Evolutionary conservation across 1,140 invertebrate genomes (phyloP), one percentile per base, ranked within the genome.

Genomic region (Formica exsecta): DNA sequence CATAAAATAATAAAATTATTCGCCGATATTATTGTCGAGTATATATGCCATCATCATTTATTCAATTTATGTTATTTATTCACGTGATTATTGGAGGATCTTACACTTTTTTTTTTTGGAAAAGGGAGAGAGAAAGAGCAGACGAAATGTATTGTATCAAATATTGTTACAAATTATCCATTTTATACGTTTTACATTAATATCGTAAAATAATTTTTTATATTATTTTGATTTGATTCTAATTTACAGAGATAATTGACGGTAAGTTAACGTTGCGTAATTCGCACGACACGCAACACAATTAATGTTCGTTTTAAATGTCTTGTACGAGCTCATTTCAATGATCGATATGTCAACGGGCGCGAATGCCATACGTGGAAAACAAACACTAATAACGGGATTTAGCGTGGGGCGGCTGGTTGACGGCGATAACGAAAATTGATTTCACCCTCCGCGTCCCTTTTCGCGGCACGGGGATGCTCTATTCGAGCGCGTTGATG

Each of bases 361-460:
- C 29, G 71, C 68, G 62, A 85, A 25, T 70, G 59, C 38, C 54
- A 62, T 73, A 85, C 86, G 85, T 85, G 66, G 68, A 88, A 90
- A 91, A 91, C 86, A 92, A 92, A 93, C 88, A 91, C 90, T 88
- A 91, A 90, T 92, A 93, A 93, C 90, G 91, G 89, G 90, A 93
- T 93, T 51, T 93, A 93, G 92, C 92, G 90, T 87, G 87, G 81
- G 87, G 88, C 87, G 93, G 87, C 93, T 94, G 93, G 87, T 92
- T 87, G 87, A 89, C 90, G 88, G 87, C 88, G 93, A 94, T 94
- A 94, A 94, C 92, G 92, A 90, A 94, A 94, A 94, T 94, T 94
- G 93, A 94, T 94, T 94, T 92, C 90, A 91, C 90, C 92, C 92
- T 87, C 85, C 77, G 80, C 86, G 38, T 62, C 54, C 61, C 48